Evolutionary conservation across 2,113 vertebrate species (phyloP), one percentile per base, ranked within the genome.

Genomic region (Hydrochoerus hydrochaeris): DNA sequence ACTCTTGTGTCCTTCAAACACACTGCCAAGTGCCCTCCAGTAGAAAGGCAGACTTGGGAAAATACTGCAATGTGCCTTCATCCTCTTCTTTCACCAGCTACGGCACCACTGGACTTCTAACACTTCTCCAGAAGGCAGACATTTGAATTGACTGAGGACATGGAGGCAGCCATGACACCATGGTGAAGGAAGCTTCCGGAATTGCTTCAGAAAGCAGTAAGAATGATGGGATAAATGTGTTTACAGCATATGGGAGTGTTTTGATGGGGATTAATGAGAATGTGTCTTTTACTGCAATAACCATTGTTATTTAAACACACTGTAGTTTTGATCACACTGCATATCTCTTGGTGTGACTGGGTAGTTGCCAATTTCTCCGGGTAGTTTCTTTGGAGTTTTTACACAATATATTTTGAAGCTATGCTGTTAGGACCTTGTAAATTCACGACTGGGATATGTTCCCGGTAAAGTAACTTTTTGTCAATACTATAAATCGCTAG

Each of bases 351-450:
- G 41, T 57, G 11, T 86, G 41, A 67, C 7, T 92, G 44, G 28
- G 13, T 80, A 13, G n/a, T 77, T 95, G 22, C 22, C 44, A 81
- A 2, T 78, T 85, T 88, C 38, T 65, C 14, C 38, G 22, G 14
- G 10, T 63, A 49, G 26, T 93, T 90, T 91, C 58, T 85, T 54
- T 20, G 14, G 32, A 13, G 30, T 32, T 94, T 75, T 88, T 63
- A 13, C 12, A 63, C 69, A 92, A 88, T 81, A 65, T 2, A 75
- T 49, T 95, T 92, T 94, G 67, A 95, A 96, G 26, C 38, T 80
- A 92, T 73, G 35, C 20, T 87, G 30, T 71, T 46, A 69, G 41
- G 44, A 57, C 14, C 2, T 81, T 90, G n/a, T 71, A 88, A 20
- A 69, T 60, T 94, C 54, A 84, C 24, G 1, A 94, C 67, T 81